Percentiles rank a stretch among this genome's conserved stretches.
phyloP scores from a whole-genome alignment of 2,797 vertebrate genomes.

The Silurus aristotelis region DNA sequence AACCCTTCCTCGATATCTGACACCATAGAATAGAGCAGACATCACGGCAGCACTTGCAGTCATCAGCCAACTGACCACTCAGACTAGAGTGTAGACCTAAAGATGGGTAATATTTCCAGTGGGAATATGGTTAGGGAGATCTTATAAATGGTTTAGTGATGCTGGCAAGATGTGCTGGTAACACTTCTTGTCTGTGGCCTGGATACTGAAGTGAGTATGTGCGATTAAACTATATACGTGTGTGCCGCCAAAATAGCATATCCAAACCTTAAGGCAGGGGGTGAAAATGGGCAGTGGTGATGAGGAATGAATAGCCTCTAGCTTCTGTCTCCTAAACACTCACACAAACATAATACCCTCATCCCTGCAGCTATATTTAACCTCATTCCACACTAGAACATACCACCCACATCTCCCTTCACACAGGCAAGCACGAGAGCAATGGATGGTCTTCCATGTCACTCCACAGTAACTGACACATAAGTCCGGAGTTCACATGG shows the following conservation, averaged over 20 bases:
- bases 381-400: constrained; percentile 22
- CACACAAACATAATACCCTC: background rate
- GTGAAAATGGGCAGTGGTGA: background rate
- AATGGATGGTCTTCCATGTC: constrained; percentile 19
- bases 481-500: constrained; percentile 5
- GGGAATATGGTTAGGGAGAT: background rate
- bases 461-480: constrained; percentile 20
- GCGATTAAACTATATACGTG: constrained; percentile 19
- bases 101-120: constrained; percentile 6
- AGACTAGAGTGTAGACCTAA: background rate
- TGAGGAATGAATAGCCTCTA: background rate
- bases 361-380: constrained; percentile 47
- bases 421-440: background rate
- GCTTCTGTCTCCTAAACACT: constrained; percentile 20
- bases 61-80: constrained; percentile 23
- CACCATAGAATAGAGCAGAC: constrained; percentile 9
- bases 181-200: background rate
- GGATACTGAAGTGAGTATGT: constrained; percentile 15
- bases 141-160: background rate
- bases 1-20: constrained; percentile 12
- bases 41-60: constrained; percentile 16
- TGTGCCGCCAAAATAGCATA: constrained; percentile 47
- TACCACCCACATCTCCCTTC: constrained; percentile 38
- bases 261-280: constrained; percentile 40
- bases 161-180: background rate